phyloP scores from a whole-genome alignment of 2,797 vertebrate genomes.

The Myotis pilosus region DNA sequence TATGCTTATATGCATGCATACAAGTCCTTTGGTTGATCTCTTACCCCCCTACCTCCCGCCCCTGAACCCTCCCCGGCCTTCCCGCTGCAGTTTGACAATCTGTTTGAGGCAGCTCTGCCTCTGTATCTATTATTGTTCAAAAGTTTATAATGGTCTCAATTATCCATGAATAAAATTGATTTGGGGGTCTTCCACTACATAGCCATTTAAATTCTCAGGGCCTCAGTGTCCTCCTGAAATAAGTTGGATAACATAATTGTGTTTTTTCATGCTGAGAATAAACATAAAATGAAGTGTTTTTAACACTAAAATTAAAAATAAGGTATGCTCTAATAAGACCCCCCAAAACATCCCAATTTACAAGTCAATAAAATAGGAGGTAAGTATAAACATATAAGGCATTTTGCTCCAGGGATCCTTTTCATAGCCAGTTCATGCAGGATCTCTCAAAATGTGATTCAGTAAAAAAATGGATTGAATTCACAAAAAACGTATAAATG shows the following conservation, averaged over 20 bases:
- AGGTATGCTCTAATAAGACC: neutral
- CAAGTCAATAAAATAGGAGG: neutral
- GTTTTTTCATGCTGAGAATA: neutral
- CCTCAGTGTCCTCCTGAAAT: neutral
- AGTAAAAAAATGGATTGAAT: neutral
- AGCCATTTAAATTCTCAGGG: neutral
- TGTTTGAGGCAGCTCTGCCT: no score
- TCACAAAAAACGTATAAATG: neutral
- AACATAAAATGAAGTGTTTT: neutral
- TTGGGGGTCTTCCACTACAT: neutral
- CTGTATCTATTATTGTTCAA: no score
- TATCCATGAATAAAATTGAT: conserved; percentile 33
- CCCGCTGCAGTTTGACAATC: no score
- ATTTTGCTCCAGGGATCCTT: neutral
- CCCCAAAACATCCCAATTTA: neutral
- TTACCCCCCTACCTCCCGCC: no score
- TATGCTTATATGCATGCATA: no score
- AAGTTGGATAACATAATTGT: neutral
- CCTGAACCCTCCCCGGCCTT: no score
- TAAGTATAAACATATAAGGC: neutral
- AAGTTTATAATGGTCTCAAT: no score
- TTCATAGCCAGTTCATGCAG: neutral
- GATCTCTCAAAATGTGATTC: conserved; percentile 9
- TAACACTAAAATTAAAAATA: neutral
- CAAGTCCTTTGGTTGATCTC: no score